A percentile compares a stretch with the other conserved stretches of the same genome.
Evolutionary conservation across 1,140 invertebrate genomes (phyloP).

Genomic region (Pararge aegeria): DNA sequence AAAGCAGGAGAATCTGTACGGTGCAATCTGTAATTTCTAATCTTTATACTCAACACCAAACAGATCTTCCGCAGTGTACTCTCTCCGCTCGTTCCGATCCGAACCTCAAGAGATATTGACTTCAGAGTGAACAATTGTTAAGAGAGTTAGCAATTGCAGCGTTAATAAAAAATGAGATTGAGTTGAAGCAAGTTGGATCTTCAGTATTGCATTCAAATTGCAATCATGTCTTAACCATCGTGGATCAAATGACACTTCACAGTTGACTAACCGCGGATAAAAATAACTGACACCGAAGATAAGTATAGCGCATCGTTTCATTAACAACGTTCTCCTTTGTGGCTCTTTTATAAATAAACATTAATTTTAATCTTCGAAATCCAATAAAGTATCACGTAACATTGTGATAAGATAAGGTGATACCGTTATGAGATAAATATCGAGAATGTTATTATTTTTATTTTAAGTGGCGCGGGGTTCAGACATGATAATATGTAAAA

Average conservation of each 20-base stretch:
- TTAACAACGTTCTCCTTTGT: neutral
- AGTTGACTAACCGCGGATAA: neutral
- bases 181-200: too few relatives aligned
- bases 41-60: too few relatives aligned
- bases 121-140: too few relatives aligned
- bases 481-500: neutral
- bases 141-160: too few relatives aligned
- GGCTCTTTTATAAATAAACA: conserved; percentile 11
- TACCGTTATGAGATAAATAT: conserved; percentile 1
- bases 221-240: conserved; percentile 1
- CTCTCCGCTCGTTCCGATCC: too few relatives aligned
- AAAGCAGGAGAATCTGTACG: too few relatives aligned
- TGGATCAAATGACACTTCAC: conserved; percentile 8
- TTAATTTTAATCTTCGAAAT: neutral
- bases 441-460: neutral
- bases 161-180: too few relatives aligned
- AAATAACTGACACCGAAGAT: conserved; percentile 13
- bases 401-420: conserved; percentile 4
- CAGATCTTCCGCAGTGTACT: too few relatives aligned
- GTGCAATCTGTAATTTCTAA: too few relatives aligned
- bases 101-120: too few relatives aligned
- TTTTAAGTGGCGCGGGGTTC: neutral
- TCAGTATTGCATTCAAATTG: too few relatives aligned
- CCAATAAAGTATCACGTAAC: neutral
- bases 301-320: conserved; percentile 13